These are phyloP conservation scores for Anarrhichthys ocellatus DNA, from an alignment of 2,113 vertebrate species.

Conservation along the genomic window DNA sequence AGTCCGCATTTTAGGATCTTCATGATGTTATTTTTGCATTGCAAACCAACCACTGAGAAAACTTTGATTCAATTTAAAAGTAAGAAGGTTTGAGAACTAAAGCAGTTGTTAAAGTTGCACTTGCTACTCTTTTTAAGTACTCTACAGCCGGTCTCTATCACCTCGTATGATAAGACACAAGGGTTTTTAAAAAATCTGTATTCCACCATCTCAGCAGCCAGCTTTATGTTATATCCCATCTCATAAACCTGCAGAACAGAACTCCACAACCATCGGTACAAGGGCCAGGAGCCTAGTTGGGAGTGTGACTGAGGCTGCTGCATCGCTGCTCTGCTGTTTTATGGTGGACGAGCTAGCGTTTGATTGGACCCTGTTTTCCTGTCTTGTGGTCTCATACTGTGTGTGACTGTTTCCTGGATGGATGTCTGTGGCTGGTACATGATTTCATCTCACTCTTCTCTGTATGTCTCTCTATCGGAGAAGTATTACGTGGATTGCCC, in stretches of 20 bases:
- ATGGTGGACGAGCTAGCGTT: constrained; percentile 28
- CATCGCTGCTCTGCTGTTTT: constrained; percentile 36
- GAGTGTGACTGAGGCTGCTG: constrained; percentile 21
- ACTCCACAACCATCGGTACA: constrained; percentile 17
- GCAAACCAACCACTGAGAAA: not conserved
- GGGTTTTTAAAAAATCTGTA: constrained; percentile 9
- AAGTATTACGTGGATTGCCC: not conserved
- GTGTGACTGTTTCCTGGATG: constrained; percentile 43
- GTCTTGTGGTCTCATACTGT: constrained; percentile 14
- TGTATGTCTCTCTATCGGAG: not conserved
- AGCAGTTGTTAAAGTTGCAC: not conserved
- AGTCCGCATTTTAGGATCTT: not conserved
- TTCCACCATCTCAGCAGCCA: constrained; percentile 39
- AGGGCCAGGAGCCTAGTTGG: constrained; percentile 48
- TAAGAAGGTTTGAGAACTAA: not conserved
- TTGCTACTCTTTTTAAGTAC: constrained; percentile 13
- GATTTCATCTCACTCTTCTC: constrained; percentile 7
- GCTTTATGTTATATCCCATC: constrained; percentile 29
- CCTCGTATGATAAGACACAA: constrained; percentile 17
- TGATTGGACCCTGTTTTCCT: constrained; percentile 39
- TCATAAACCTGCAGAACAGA: constrained; percentile 46
- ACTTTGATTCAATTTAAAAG: not conserved
- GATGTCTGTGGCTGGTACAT: constrained; percentile 13
- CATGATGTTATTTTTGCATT: not conserved
- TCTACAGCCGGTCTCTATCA: constrained; percentile 34